phyloP scores from a whole-genome alignment of 64 coral and sea anemone genomes.

The Stylophora pistillata region DNA sequence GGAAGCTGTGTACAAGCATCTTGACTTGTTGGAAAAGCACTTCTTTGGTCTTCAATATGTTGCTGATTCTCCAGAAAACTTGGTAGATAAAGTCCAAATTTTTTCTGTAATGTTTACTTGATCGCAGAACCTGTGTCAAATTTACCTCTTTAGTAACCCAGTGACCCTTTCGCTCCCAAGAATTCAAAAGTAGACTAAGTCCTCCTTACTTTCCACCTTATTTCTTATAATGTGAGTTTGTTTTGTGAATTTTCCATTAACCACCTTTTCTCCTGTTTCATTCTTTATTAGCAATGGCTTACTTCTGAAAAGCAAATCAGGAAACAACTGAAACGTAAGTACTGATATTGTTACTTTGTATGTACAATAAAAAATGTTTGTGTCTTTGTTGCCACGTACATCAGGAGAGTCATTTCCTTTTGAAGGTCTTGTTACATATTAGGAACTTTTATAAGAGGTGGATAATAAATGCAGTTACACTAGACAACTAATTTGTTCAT shows the following conservation, averaged over 20 bases:
- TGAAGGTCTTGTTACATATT: no score
- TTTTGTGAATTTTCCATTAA: neutral
- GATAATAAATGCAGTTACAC: no score
- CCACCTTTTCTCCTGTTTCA: neutral
- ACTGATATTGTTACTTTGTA: neutral
- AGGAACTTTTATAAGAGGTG: no score
- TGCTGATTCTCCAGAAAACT: constrained; percentile 84
- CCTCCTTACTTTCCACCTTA: neutral
- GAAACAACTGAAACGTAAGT: constrained; percentile 76
- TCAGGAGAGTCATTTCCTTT: no score
- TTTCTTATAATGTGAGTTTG: neutral
- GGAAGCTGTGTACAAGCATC: constrained; percentile 79
- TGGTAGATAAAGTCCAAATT: constrained; percentile 39
- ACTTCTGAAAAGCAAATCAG: constrained; percentile 70
- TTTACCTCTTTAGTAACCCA: neutral
- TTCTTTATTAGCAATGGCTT: constrained; percentile 74
- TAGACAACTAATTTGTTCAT: no score
- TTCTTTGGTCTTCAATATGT: constrained; percentile 89
- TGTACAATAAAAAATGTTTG: neutral
- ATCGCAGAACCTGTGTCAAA: neutral
- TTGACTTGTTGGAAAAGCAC: constrained; percentile 75
- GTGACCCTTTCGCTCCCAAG: neutral
- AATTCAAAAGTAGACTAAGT: neutral
- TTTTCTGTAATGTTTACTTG: neutral
- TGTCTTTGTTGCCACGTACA: no score